Evolutionary conservation across 2,113 vertebrate species (phyloP), one percentile per base, ranked within the genome.

Genomic region (Stomatorhinus ivindoensis): DNA sequence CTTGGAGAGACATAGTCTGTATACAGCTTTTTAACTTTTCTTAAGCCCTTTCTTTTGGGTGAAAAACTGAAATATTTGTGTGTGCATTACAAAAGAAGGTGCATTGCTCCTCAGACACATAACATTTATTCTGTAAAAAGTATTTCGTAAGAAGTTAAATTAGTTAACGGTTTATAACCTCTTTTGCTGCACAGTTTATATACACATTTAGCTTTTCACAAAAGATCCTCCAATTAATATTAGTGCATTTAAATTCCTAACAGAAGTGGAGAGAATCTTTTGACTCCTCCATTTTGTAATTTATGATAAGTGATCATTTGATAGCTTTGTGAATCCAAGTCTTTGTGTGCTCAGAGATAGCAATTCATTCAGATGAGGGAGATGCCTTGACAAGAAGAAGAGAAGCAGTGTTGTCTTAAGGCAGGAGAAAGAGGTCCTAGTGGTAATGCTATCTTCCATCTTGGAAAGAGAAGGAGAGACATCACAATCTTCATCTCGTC

Each of bases 331-430:
- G 88, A 89, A 83, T 83, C 42, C 51, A 85, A 11, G 51, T 11
- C 88, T 88, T 88, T 91, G 51, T 87, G 88, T 89, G 65, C 88
- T 51, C 65, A 88, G 83, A 90, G 89, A 90, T 91, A 84, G 69
- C 69, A 69, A 51, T 87, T 87, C 84, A 58, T 47, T 55, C 46
- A 90, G 88, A 90, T 91, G 50, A 27, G 27, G 73, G 86, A 90
- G 86, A 91, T 92, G 69, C 82, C 55, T 88, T 82, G 90, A 86
- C 87, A 87, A 88, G 9, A 39, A 44, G 51, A 84, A 88, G 76
- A 89, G 86, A 88, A 58, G 58, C 44, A 47, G 73, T 86, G 61
- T 91, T 88, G 90, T 91, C 89, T 89, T 53, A 53, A 73, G 87
- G 89, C 65, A 69, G 5, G 39, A n/a, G 69, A 87, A 88, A 88